phyloP scores from a whole-genome alignment of 2,888 invertebrate species.

The Drosophila lacicola region DNA sequence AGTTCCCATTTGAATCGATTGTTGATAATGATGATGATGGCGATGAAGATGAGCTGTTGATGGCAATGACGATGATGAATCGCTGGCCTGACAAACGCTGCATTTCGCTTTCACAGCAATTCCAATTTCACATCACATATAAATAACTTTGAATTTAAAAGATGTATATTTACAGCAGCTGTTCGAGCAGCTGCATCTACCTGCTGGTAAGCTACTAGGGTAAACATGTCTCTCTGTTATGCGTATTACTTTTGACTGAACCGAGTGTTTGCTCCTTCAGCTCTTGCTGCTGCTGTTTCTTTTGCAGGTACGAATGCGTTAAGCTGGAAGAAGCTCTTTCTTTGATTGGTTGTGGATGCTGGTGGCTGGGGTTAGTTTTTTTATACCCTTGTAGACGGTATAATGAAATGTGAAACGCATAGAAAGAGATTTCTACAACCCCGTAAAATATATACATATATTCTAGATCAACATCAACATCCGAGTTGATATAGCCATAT shows the following conservation, averaged over 20 bases:
- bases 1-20: slow-evolving; percentile 47
- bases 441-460: too few relatives aligned
- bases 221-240: slow-evolving; percentile 51
- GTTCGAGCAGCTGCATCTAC: slow-evolving; percentile 4
- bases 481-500: too few relatives aligned
- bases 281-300: background rate
- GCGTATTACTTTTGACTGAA: slow-evolving; percentile 60
- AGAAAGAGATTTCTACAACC: too few relatives aligned
- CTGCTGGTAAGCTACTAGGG: slow-evolving; percentile 10
- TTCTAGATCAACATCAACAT: too few relatives aligned
- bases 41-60: slow-evolving; percentile 32
- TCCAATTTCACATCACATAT: slow-evolving; percentile 68
- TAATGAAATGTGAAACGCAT: too few relatives aligned
- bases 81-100: slow-evolving; percentile 54
- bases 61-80: slow-evolving; percentile 70
- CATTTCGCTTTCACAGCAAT: slow-evolving; percentile 48
- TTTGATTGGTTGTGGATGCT: slow-evolving; percentile 31
- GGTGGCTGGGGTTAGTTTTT: slow-evolving; percentile 32
- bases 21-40: slow-evolving; percentile 44
- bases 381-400: background rate
- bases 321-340: slow-evolving; percentile 46
- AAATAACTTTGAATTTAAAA: slow-evolving; percentile 73
- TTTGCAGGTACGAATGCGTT: slow-evolving; percentile 18
- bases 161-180: slow-evolving; percentile 41
- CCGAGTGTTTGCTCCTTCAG: slow-evolving; percentile 6